Base-by-base conservation (phyloP, 1,140 invertebrate species). In the Drosophila nigrodunni region DNA sequence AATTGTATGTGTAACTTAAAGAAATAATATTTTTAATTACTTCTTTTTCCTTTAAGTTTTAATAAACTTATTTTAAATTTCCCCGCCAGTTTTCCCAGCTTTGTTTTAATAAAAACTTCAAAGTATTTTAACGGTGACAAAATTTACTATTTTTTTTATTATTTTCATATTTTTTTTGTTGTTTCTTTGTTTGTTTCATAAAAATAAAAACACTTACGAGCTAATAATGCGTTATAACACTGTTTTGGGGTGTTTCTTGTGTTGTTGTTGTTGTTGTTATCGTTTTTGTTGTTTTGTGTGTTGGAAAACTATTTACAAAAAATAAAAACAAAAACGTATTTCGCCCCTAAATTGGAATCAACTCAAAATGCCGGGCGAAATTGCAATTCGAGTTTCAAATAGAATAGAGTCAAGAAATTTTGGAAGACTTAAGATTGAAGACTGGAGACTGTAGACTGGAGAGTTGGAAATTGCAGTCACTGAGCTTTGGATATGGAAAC, bases 141-240 rank as follows among this genome's bases (percentile, higher is more conserved):
- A 92, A 92, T 92, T 92, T 92, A 88, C 91, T 92, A 92, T 92
- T 92, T 92, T 92, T 92, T 92, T 92, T 90, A 88, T 92, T 90
- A 66, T 92, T 92, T 92, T 92, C 86, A 86, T 78, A 83, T 86
- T 92, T 88, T 90, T 91, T 92, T 92, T 91, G 90, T 91, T 91
- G 85, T 91, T 91, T 91, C 85, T 92, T 92, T 92, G 90, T 92
- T 92, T 92, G 90, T 92, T 91, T 92, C 90, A 92, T 91, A 82
- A 90, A 90, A 90, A 92, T 92, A 92, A 92, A 91, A 92, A 92
- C 91, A 92, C 91, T 92, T 92, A 92, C 71, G 37, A 69, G 58
- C 90, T 91, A 91, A 82, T 82, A 90, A 91, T 91, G 89, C 89
- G 89, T 91, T 91, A 91, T 91, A 91, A 91, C 89, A 91, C 83